phyloP scores from a whole-genome alignment of 1,140 invertebrate genomes.

The Meteorus sp. region DNA sequence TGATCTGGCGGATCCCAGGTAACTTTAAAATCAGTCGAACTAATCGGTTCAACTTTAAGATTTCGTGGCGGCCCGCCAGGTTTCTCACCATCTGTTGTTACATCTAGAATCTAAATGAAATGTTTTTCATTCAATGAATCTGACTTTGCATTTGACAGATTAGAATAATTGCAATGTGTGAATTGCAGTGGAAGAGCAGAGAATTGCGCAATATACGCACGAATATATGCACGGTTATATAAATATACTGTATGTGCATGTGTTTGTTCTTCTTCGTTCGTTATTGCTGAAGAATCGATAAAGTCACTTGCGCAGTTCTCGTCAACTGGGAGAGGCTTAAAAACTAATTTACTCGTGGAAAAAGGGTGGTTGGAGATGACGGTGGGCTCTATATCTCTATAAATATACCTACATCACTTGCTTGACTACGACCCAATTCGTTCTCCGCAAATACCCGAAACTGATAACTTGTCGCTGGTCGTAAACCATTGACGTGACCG shows the following conservation, averaged over 20 bases:
- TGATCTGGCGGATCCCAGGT: slow-evolving; percentile 87
- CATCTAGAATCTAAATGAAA: slow-evolving; percentile 63
- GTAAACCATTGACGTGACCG: slow-evolving; percentile 76
- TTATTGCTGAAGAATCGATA: slow-evolving; percentile 22
- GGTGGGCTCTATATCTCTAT: slow-evolving; percentile 14
- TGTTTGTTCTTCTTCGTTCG: background rate
- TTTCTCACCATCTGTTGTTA: slow-evolving; percentile 55
- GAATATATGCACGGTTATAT: slow-evolving; percentile 9
- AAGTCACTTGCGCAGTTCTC: slow-evolving; percentile 3
- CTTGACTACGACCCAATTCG: slow-evolving; percentile 81
- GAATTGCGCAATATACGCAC: background rate
- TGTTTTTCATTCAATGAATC: slow-evolving; percentile 9
- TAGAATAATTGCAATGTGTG: background rate
- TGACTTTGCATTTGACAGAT: slow-evolving; percentile 9
- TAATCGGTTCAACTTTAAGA: slow-evolving; percentile 82
- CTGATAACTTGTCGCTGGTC: slow-evolving; percentile 88
- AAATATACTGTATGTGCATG: background rate
- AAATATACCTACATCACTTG: slow-evolving; percentile 73
- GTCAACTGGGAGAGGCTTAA: slow-evolving; percentile 20
- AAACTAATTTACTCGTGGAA: slow-evolving; percentile 27
- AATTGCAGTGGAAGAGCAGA: background rate
- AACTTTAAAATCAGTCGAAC: slow-evolving; percentile 85
- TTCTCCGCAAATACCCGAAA: slow-evolving; percentile 88
- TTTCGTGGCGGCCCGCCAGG: slow-evolving; percentile 84
- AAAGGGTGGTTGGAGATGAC: too few relatives aligned